Evolutionary conservation across 2,888 invertebrate species (phyloP).

Genomic region (Chydorus sphaericus): DNA sequence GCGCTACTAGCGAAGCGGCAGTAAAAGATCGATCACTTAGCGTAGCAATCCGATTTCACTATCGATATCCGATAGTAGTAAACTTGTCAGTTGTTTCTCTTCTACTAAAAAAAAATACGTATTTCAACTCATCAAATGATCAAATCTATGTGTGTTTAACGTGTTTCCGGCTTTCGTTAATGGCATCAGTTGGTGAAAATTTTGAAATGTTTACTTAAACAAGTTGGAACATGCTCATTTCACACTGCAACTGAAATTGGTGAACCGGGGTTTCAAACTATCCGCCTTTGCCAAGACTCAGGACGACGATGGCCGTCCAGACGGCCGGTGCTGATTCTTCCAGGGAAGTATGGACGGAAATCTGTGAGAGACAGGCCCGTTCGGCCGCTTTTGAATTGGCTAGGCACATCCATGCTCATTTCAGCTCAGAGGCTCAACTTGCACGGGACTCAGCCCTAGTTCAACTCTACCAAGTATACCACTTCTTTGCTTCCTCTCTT

Average conservation of each 20-base stretch:
- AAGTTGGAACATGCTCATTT: neutral
- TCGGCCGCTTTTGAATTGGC: conserved; percentile 10
- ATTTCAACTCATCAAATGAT: too few species aligned
- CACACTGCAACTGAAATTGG: neutral
- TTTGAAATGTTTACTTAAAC: neutral
- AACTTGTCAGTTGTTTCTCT: neutral
- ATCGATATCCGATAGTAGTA: neutral
- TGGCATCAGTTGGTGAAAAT: neutral
- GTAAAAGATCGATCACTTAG: too few species aligned
- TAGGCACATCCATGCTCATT: conserved; percentile 9
- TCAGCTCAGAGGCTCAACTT: neutral
- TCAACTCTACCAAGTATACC: conserved; percentile 3
- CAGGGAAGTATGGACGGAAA: conserved; percentile 10
- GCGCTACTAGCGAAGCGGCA: too few species aligned
- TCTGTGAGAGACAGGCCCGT: conserved; percentile 7
- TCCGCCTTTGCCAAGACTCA: too few species aligned
- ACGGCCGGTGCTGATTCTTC: conserved; percentile 1
- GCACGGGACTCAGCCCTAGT: neutral
- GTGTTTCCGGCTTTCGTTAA: neutral
- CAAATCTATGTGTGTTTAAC: neutral
- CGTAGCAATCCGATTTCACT: neutral
- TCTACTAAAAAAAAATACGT: too few species aligned
- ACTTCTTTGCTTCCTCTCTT: too few species aligned
- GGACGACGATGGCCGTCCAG: conserved; percentile 2
- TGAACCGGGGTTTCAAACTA: too few species aligned